Percentiles rank a stretch among this genome's conserved stretches.
These are phyloP conservation scores for Ginglymostoma cirratum DNA, from an alignment of 2,113 vertebrate genomes.

Conservation along the genomic window DNA sequence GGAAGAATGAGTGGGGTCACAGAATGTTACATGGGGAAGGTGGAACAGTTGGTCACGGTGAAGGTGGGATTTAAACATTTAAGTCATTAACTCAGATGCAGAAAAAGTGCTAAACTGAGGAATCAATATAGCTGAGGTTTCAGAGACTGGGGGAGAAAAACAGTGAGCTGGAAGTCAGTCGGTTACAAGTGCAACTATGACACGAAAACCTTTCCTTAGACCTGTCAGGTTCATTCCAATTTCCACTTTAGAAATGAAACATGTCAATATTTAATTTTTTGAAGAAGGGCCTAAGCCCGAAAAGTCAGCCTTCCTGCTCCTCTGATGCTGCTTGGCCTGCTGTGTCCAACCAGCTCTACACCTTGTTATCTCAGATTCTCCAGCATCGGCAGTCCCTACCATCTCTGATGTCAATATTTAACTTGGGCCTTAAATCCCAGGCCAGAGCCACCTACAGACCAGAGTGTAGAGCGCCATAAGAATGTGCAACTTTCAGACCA, in stretches of 20 bases:
- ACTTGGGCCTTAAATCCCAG: neutral
- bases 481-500: neutral
- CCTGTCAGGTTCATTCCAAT: neutral
- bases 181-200: neutral
- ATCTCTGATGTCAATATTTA: neutral
- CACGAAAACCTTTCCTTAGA: neutral
- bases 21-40: neutral
- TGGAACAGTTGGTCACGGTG: neutral
- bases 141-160: neutral
- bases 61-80: neutral
- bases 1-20: neutral
- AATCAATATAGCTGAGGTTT: neutral
- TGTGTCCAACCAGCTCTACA: too few species aligned
- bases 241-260: neutral
- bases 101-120: neutral
- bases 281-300: too few species aligned
- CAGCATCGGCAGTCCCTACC: too few species aligned
- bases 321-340: too few species aligned
- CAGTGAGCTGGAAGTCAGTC: neutral
- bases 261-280: neutral
- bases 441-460: neutral
- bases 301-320: too few species aligned
- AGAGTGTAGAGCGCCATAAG: neutral
- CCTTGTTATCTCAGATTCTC: too few species aligned
- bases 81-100: neutral